Evolutionary conservation across 92 coral and sea anemone species (phyloP).

Genomic region (Virgularia gustaviana): DNA sequence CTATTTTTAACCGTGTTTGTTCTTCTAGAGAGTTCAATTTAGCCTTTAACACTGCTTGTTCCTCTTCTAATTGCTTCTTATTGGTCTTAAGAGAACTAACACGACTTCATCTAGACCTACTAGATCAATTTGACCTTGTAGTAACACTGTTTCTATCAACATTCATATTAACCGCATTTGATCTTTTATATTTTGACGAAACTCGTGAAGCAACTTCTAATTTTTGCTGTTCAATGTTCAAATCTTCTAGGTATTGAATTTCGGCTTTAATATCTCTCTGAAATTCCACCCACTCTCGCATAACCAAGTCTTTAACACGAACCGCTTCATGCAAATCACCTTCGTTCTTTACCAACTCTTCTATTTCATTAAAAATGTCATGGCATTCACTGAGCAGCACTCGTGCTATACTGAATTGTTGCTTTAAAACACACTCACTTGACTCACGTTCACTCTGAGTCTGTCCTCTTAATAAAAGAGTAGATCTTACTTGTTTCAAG

Average conservation of each 20-base stretch:
- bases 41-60: slow-evolving; percentile 24
- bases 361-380: slow-evolving; percentile 15
- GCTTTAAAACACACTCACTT: slow-evolving; percentile 2
- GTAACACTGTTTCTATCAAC: too few species aligned
- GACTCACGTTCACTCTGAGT: neutral
- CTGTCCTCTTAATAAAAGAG: slow-evolving; percentile 31
- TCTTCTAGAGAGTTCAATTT: slow-evolving; percentile 18
- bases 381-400: slow-evolving; percentile 18
- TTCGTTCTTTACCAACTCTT: slow-evolving; percentile 9
- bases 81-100: neutral
- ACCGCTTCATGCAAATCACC: slow-evolving; percentile 8
- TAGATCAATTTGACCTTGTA: neutral
- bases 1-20: slow-evolving; percentile 27
- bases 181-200: slow-evolving; percentile 9
- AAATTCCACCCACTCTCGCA: neutral
- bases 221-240: slow-evolving; percentile 28
- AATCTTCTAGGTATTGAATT: slow-evolving; percentile 15
- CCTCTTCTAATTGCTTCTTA: neutral
- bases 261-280: slow-evolving; percentile 4
- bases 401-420: slow-evolving; percentile 16
- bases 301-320: neutral
- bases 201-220: slow-evolving; percentile 1
- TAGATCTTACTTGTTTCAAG: slow-evolving; percentile 23
- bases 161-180: neutral
- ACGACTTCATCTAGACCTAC: neutral